phyloP scores from a whole-genome alignment of 1,140 invertebrate species.

The Anoplophora glabripennis region DNA sequence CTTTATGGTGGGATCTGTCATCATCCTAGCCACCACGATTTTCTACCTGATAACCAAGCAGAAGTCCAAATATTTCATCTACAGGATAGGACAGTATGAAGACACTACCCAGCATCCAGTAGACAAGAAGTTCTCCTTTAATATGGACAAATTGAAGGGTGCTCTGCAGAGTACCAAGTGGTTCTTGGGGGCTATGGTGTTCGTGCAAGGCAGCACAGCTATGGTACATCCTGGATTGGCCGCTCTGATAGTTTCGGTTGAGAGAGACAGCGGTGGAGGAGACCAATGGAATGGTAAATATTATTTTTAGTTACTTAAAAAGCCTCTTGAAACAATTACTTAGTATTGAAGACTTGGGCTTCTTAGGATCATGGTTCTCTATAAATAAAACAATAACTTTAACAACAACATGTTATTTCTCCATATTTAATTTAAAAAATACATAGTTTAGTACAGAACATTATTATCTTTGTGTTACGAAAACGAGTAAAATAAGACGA shows the following conservation, averaged over 20 bases:
- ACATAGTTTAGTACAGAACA: too few species aligned
- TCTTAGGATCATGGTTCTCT: too few species aligned
- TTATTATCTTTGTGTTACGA: too few species aligned
- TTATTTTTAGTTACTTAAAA: too few species aligned
- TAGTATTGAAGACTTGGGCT: too few species aligned
- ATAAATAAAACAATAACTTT: too few species aligned
- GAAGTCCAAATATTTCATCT: conserved; percentile 31
- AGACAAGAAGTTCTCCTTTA: not conserved
- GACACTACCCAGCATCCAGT: conserved; percentile 11
- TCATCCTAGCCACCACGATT: conserved; percentile 20
- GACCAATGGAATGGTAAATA: conserved; percentile 24
- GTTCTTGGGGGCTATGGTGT: conserved; percentile 18
- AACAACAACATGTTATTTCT: too few species aligned
- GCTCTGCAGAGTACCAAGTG: conserved; percentile 12
- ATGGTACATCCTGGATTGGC: conserved; percentile 31
- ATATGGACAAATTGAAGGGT: not conserved
- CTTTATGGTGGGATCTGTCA: conserved; percentile 23
- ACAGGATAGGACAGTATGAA: conserved; percentile 21
- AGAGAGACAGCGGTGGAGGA: conserved; percentile 13
- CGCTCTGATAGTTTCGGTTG: conserved; percentile 22
- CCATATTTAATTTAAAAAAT: too few species aligned
- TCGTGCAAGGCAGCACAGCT: conserved; percentile 25
- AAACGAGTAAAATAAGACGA: too few species aligned
- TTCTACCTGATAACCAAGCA: conserved; percentile 19
- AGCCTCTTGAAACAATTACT: too few species aligned